Evolutionary conservation across 2,888 invertebrate species (phyloP), one percentile per base, ranked within the genome.

Genomic region (Rosalia funebris): DNA sequence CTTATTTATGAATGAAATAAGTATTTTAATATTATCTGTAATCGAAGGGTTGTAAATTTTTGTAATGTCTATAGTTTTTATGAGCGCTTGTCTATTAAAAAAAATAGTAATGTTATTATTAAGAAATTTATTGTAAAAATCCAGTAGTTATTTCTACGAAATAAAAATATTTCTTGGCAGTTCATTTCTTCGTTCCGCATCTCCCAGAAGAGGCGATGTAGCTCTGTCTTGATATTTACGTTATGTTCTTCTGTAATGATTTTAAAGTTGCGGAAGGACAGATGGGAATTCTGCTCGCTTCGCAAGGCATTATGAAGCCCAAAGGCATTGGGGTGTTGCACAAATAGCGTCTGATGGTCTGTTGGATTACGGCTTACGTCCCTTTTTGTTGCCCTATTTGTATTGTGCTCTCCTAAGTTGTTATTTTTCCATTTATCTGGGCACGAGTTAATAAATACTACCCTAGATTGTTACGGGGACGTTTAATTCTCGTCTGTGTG

Each of bases 191-290:
- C 7, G 4, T 25, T 25, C 7, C 25, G 7, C 44, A 54, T 12
- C 19, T 9, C 1, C 25, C 34, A 17, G 25, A 16, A 9, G 12
- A 25, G 15, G 25, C 14, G 15, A 20, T 39, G 15, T 34, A 47
- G 41, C 14, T n/a, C 17, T 12, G 20, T 44, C 57, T 44, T 50
- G 36, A 57, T 44, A 36, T 25, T 57, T 57, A 50, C 39, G 44
- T 44, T 57, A 19, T 50, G 36, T 14, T 11, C 41, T 34, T 14
- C 48, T 20, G 10, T 57, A 57, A 57, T 36, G 42, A 20, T 20
- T 50, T 57, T 57, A 48, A 48, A 48, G 48, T 48, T 48, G 48
- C 36, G 48, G 34, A 36, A 48, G 48, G 48, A 48, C 48, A 14
- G 25, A 19, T 25, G 48, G 36, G 37, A 32, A n/a, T 32, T 16